Conservation (phyloP, 2,888 invertebrate species). For the Gryllus longicercus region DNA sequence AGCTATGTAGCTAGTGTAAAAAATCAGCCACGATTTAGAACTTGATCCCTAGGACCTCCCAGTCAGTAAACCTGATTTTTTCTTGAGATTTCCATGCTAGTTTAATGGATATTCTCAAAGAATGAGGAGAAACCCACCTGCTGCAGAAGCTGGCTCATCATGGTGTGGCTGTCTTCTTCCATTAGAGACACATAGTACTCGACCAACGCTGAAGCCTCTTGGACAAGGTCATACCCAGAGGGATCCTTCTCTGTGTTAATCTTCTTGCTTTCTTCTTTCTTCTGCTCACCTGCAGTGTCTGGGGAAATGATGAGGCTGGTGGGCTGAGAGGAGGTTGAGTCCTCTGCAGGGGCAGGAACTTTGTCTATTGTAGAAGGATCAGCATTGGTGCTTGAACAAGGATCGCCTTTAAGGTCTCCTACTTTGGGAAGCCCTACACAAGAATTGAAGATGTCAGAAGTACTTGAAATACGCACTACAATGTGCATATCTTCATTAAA, state of each 20-base stretch:
- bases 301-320: neutral
- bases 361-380: too few species aligned
- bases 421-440: too few species aligned
- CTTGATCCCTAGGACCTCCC: too few species aligned
- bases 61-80: neutral
- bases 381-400: too few species aligned
- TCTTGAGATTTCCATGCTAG: neutral
- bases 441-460: too few species aligned
- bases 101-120: neutral
- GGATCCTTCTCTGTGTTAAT: neutral
- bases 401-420: too few species aligned
- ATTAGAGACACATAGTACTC: conserved; percentile 37
- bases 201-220: conserved; percentile 34
- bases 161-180: conserved; percentile 37
- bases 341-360: too few species aligned
- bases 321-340: neutral
- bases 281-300: neutral
- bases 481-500: too few species aligned
- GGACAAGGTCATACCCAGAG: neutral
- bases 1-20: too few species aligned
- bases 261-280: neutral
- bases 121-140: conserved; percentile 30
- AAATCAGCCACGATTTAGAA: too few species aligned
- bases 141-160: conserved; percentile 36
- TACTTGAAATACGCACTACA: too few species aligned